Conservation (phyloP, 2,113 vertebrate genomes). For the Alosa alosa region DNA sequence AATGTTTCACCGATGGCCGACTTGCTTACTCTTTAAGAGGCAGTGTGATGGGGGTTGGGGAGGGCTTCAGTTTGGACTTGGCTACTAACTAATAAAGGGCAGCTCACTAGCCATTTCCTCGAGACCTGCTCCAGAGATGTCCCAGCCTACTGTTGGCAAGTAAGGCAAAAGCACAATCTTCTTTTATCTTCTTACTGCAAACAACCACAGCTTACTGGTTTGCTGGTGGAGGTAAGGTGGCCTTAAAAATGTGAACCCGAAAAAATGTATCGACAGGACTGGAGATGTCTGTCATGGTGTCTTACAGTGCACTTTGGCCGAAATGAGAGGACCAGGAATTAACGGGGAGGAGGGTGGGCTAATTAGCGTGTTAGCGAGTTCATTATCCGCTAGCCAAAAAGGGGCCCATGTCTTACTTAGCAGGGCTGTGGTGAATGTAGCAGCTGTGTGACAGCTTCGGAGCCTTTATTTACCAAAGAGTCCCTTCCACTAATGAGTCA, state of each 20-base stretch:
- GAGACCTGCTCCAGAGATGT: background rate
- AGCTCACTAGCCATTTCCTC: background rate
- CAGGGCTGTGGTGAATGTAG: constrained; percentile 62
- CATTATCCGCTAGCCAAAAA: constrained; percentile 41
- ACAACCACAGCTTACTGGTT: background rate
- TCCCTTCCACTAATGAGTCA: background rate
- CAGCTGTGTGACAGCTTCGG: constrained; percentile 56
- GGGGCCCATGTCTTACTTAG: constrained; percentile 49
- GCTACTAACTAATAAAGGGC: background rate
- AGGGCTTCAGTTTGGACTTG: background rate
- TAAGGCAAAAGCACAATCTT: background rate
- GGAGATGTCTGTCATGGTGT: background rate
- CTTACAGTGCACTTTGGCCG: background rate
- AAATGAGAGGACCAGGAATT: background rate
- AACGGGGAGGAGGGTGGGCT: constrained; percentile 25
- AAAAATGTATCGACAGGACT: background rate
- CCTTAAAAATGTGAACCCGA: background rate
- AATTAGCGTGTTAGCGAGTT: constrained; percentile 61
- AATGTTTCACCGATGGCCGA: background rate
- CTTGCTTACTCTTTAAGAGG: background rate
- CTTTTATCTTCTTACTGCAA: background rate
- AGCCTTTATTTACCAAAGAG: constrained; percentile 31
- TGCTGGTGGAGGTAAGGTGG: too few relatives aligned
- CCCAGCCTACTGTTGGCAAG: background rate
- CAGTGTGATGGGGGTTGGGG: background rate